Base-by-base conservation (phyloP, 92 coral and sea anemone genomes). In the Palythoa grandis region DNA sequence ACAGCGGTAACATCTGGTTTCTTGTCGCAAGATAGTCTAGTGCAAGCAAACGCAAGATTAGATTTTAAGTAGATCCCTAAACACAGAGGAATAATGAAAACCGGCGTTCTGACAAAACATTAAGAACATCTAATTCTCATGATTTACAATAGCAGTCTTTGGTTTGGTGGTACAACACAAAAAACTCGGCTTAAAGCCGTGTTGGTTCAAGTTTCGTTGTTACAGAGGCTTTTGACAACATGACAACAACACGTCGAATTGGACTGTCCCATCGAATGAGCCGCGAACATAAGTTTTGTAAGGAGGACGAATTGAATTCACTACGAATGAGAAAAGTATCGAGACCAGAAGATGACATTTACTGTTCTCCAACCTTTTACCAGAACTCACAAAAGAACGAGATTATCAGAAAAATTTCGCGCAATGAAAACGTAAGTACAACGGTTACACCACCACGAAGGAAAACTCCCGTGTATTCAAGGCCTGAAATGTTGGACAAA, bases 401-500 rank as follows among this genome's bases (percentile, higher is more conserved):
- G 43, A 24, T 69, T 48, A 61, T 78, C 52, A 20, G 83, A 60
- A 87, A 68, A n/a, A 6, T 76, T 14, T 76, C 90, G 35, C 88
- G 91, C 54, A 47, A 77, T 50, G 90, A 82, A 15, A 25, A 53
- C 58, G 48, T 17, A 19, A 24, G 65, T 52, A 20, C 72, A 35
- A 58, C 70, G 23, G 39, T 57, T 17, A 16, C 17, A 24, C 22
- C 48, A n/a, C 92, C 90, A 29, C 61, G 82, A 16, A 68, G 90
- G 50, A 90, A 90, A 78, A 83, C 83, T 29, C 87, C 90, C 0
- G 92, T 89, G 54, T 89, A 74, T 22, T 80, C 90, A 22, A 72
- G 92, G 11, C 92, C 92, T 5, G 92, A 90, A 86, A 5, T 57
- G 39, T 74, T 87, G 29, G 93, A 83, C 14, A 83, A 87, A 53